A percentile compares a stretch with the other conserved stretches of the same genome.
Evolutionary conservation across 1,140 invertebrate species (phyloP).

Genomic region (Agrypnia vestita): DNA sequence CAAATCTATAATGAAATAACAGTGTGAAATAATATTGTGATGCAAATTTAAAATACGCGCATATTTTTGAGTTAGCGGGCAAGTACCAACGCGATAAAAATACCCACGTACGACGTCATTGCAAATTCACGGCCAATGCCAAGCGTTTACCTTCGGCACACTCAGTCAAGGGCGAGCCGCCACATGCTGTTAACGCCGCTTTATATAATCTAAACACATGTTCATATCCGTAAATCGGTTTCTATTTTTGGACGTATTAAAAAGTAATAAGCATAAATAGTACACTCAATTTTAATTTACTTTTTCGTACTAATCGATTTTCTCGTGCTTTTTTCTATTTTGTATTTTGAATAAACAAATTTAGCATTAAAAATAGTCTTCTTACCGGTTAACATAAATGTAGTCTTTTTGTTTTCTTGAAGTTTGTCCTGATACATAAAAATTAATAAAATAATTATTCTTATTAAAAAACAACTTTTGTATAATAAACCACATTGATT

Average conservation of each 20-base stretch:
- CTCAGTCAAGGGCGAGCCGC: conserved; percentile 3
- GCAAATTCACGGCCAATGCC: conserved; percentile 37
- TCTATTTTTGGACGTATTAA: background rate
- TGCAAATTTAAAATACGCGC: too few species aligned
- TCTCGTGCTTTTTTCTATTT: background rate
- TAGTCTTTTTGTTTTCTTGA: background rate
- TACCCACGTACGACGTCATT: background rate
- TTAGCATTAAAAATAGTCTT: background rate
- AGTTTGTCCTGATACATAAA: too few species aligned
- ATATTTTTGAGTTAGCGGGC: too few species aligned
- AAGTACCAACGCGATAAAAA: background rate
- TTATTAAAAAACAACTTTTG: too few species aligned
- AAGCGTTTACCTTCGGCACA: background rate
- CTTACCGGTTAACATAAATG: too few species aligned
- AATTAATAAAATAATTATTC: too few species aligned
- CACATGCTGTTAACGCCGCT: background rate
- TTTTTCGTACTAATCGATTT: background rate
- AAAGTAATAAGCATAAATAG: background rate
- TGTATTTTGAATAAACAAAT: background rate
- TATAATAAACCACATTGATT: too few species aligned
- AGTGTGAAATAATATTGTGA: too few species aligned
- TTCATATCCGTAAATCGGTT: too few species aligned
- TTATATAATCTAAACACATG: too few species aligned
- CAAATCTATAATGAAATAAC: too few species aligned
- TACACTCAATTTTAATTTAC: too few species aligned